phyloP scores from a whole-genome alignment of 2,113 vertebrate genomes.

The Sphyrna mokarran region DNA sequence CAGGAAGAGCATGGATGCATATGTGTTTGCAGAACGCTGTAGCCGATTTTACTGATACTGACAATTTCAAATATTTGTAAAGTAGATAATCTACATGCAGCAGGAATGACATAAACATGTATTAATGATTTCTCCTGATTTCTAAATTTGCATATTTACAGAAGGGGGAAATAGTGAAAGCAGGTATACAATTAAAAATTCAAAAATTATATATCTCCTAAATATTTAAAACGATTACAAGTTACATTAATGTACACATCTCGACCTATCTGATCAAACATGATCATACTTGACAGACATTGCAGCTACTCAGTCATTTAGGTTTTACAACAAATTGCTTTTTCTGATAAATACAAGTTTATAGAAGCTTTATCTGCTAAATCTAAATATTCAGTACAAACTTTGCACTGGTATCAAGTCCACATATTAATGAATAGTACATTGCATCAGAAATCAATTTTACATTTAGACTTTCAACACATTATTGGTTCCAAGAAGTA shows the following conservation, averaged over 20 bases:
- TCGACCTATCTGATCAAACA: neutral
- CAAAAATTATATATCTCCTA: neutral
- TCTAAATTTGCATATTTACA: neutral
- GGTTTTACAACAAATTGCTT: neutral
- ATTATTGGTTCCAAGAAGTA: neutral
- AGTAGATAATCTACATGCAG: neutral
- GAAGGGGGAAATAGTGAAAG: neutral
- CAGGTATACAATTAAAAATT: neutral
- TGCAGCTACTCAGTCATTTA: neutral
- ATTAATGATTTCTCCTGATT: neutral
- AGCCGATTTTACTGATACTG: neutral
- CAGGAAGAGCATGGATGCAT: neutral
- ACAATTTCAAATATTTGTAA: neutral
- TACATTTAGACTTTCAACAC: neutral
- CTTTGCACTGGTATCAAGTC: neutral
- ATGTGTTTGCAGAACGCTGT: neutral
- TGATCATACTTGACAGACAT: neutral
- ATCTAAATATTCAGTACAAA: neutral
- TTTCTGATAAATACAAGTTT: neutral
- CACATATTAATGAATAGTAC: neutral
- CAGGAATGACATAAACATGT: neutral
- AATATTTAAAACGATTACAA: neutral
- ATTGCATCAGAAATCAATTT: neutral
- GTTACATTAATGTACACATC: neutral
- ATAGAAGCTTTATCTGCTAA: neutral